A percentile compares a stretch with the other conserved stretches of the same genome.
Conservation (phyloP, 92 coral and sea anemone genomes). For the Actinernus sp. region DNA sequence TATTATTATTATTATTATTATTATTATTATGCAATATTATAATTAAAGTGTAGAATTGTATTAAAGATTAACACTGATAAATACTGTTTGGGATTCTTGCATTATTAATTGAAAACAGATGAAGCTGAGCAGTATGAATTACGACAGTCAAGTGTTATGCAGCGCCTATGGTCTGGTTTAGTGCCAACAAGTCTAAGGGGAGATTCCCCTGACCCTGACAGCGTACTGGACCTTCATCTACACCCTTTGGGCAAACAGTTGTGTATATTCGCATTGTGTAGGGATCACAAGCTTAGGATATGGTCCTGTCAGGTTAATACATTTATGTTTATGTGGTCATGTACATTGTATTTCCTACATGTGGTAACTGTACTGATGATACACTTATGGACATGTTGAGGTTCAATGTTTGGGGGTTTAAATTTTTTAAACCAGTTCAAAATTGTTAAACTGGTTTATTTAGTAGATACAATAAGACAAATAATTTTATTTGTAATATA, state of each 20-base stretch:
- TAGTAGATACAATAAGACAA: too few species aligned
- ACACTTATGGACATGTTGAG: too few species aligned
- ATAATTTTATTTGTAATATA: too few species aligned
- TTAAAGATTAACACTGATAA: background rate
- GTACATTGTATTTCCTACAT: too few species aligned
- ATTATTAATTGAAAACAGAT: constrained; percentile 19
- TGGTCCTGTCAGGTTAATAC: constrained; percentile 99
- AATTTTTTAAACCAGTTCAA: too few species aligned
- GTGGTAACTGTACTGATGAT: too few species aligned
- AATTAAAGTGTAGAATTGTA: background rate
- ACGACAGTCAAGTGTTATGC: constrained; percentile 90
- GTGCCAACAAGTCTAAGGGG: constrained; percentile 92
- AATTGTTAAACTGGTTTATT: too few species aligned
- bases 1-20: background rate
- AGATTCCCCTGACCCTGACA: constrained; percentile 75
- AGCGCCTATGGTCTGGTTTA: constrained; percentile 95
- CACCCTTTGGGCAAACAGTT: constrained; percentile 84
- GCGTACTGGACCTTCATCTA: constrained; percentile 66
- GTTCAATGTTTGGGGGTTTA: too few species aligned
- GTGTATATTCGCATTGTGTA: constrained; percentile 88
- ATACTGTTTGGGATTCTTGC: background rate
- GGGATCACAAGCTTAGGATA: constrained; percentile 90
- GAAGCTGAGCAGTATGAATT: constrained; percentile 94
- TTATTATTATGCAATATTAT: background rate
- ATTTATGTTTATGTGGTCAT: too few species aligned